phyloP scores from a whole-genome alignment of 1,140 invertebrate genomes.

The Carcinoscorpius rotundicauda region DNA sequence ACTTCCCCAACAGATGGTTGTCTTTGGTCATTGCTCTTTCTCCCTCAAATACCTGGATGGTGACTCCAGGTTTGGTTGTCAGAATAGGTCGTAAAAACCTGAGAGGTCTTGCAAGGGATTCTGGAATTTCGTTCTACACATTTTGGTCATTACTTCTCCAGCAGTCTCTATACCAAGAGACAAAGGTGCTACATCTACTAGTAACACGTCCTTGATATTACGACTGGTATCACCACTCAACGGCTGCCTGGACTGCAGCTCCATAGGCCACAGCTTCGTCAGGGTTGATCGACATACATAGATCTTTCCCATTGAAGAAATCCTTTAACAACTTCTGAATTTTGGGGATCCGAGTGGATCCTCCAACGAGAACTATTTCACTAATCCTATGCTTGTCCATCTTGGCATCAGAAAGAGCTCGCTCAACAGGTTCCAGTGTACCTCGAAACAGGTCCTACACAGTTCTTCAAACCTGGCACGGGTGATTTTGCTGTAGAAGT shows the following conservation, averaged over 20 bases:
- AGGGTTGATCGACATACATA: conserved; percentile 48
- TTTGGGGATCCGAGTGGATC: conserved; percentile 38
- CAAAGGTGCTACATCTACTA: conserved; percentile 33
- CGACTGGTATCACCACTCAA: conserved; percentile 31
- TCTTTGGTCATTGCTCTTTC: conserved; percentile 47
- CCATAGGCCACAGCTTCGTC: conserved; percentile 47
- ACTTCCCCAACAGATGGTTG: conserved; percentile 44
- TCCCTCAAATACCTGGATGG: conserved; percentile 56
- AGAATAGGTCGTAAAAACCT: conserved; percentile 90
- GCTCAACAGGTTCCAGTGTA: conserved; percentile 27
- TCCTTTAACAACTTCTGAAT: conserved; percentile 29
- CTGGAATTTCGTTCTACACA: conserved; percentile 50
- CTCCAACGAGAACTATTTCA: conserved; percentile 40
- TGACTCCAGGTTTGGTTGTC: conserved; percentile 87
- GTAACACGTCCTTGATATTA: conserved; percentile 30
- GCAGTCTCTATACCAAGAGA: conserved; percentile 47
- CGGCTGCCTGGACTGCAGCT: conserved; percentile 42
- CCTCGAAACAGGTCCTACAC: conserved; percentile 27
- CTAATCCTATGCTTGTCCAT: conserved; percentile 34
- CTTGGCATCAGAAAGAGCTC: conserved; percentile 36
- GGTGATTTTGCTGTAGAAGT: conserved; percentile 36
- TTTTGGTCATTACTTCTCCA: conserved; percentile 50
- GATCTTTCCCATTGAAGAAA: conserved; percentile 41
- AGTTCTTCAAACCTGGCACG: conserved; percentile 38
- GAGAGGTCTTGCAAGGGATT: conserved; percentile 55